Base-by-base conservation (phyloP, 2,113 vertebrate species). In the Brienomyrus longianalis region DNA sequence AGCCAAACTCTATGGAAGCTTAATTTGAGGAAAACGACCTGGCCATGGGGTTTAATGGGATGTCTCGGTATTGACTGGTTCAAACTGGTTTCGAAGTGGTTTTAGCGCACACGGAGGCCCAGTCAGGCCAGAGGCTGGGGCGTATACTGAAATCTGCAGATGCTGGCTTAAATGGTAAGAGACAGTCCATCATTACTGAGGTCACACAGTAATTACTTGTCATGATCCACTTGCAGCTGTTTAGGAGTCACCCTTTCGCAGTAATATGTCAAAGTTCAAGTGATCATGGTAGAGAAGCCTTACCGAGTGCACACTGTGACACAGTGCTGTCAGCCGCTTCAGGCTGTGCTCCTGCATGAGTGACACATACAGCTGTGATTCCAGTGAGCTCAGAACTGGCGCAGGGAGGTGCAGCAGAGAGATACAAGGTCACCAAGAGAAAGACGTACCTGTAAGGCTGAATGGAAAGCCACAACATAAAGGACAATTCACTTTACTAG, bases 141-240 rank as follows among this genome's bases (percentile, higher is more conserved):
- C 23, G 51, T 54, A 7, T 52, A 15, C 39, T 48, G n/a, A 88
- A 50, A 74, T 48, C 87, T 13, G 43, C 21, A 27, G 47, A 23
- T 45, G 35, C 47, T 9, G 83, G 74, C n/a, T 50, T 45, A 7
- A 70, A 84, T 84, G 59, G n/a, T 70, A 88, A 70, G 56, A 59
- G 54, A 88, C 87, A 52, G 88, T 45, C 45, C 43, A 17, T 70
- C 87, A 89, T 89, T 77, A 80, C 66, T 51, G 27, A 9, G 47
- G 23, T 35, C 66, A 80, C 66, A 31, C 9, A 51, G 9, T 15
- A n/a, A 47, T 88, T 43, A n/a, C 59, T 74, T 88, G 45, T 88
- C 59, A 88, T 74, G n/a, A 66, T 45, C 59, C 7, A 51, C 27
- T n/a, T 51, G 47, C 88, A 23, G 66, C 88, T 66, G 23, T 45